Base-by-base conservation (phyloP, 1,140 invertebrate genomes). In the Prorops nasuta region DNA sequence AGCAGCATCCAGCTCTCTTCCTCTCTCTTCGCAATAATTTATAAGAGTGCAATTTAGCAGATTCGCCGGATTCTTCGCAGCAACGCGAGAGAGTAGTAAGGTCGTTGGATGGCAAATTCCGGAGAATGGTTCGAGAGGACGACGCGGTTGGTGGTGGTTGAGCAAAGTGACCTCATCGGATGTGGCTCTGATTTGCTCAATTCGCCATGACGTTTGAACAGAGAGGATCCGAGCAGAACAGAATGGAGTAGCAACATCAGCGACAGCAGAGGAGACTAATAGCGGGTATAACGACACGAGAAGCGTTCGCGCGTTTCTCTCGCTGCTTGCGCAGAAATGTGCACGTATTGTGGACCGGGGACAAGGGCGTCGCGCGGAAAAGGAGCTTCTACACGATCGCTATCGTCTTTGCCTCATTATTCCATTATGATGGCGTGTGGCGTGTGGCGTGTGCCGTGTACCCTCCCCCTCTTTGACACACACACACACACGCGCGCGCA, bases 171-270 rank as follows among this genome's bases (percentile, higher is more conserved):
- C 66, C 70, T 75, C 72, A 74, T 74, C 72, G 71, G 72, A 73
- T 74, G 71, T 74, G 66, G 62, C 70, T 72, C 66, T 75, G 72
- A 74, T 74, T 75, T 72, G 72, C 70, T 75, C 70, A 75, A 75
- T 75, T 75, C 67, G 66, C 63, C 64, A 60, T 55, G 58, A 68
- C 64, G 65, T 51, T 51, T 45, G 32, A 48, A 41, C 17, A 44
- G 31, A 31, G 20, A 24, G 38, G 35, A 40, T 28, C 4, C 8
- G 36, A 24, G 32, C n/a, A 22, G 44, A 47, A 22, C 18, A 19
- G 18, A n/a, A n/a, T n/a, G n/a, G n/a, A n/a, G n/a, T n/a, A n/a
- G n/a, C n/a, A n/a, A n/a, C n/a, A n/a, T n/a, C n/a, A n/a, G n/a
- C n/a, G n/a, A n/a, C n/a, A n/a, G n/a, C n/a, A n/a, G n/a, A n/a